phyloP scores from a whole-genome alignment of 2,888 invertebrate species.

The Megaustenia siamemsis region DNA sequence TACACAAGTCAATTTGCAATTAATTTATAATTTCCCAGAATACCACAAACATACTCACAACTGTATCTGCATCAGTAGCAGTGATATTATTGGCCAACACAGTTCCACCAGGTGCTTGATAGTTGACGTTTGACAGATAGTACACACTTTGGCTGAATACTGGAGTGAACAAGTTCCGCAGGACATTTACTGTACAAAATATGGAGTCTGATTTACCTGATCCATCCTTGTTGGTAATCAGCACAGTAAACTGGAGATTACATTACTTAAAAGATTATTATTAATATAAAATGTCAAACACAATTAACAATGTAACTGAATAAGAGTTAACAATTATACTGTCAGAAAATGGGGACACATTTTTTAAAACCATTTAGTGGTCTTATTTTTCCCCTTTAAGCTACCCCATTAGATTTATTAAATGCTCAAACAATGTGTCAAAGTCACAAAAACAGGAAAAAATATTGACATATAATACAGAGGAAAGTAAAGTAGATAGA shows the following conservation, averaged over 20 bases:
- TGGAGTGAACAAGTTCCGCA: constrained; percentile 66
- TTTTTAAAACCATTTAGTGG: too few species aligned
- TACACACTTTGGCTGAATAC: constrained; percentile 55
- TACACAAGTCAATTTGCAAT: neutral
- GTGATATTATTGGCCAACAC: constrained; percentile 52
- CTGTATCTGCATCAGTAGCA: constrained; percentile 66
- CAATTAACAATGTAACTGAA: too few species aligned
- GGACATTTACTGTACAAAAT: constrained; percentile 62
- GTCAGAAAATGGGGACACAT: too few species aligned
- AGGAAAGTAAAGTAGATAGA: too few species aligned
- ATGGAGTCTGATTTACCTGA: constrained; percentile 46
- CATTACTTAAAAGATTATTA: too few species aligned
- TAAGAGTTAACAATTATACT: too few species aligned
- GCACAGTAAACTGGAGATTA: constrained; percentile 64
- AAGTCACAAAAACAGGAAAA: too few species aligned
- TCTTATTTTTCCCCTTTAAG: too few species aligned
- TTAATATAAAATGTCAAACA: too few species aligned
- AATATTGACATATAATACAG: too few species aligned
- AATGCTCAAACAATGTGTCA: too few species aligned
- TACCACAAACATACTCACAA: constrained; percentile 53
- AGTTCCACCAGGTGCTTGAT: neutral
- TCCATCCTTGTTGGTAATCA: constrained; percentile 64
- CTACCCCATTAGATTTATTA: too few species aligned
- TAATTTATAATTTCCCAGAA: neutral
- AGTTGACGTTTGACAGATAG: neutral